A percentile compares a stretch with the other conserved stretches of the same genome.
phyloP scores from a whole-genome alignment of 2,888 invertebrate species.

The Nephrotoma flavescens region DNA sequence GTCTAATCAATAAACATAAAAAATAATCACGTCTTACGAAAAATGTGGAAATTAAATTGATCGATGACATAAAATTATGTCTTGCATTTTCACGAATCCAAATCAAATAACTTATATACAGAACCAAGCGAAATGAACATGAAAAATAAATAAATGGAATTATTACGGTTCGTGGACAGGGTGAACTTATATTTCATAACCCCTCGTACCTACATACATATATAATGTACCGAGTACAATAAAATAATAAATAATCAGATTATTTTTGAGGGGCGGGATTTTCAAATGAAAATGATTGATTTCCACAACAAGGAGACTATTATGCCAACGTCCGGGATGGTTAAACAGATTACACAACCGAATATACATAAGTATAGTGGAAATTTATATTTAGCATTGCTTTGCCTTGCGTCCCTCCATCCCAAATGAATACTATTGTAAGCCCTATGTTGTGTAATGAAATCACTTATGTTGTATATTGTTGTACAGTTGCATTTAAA shows the following conservation, averaged over 20 bases:
- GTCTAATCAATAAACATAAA: background rate
- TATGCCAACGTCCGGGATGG: background rate
- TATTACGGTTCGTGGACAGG: background rate
- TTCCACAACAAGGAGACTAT: background rate
- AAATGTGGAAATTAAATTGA: background rate
- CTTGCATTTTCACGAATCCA: background rate
- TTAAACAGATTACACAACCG: background rate
- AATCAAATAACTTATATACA: background rate
- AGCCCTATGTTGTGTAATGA: background rate
- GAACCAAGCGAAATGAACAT: background rate
- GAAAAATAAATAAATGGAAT: background rate
- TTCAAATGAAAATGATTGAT: background rate
- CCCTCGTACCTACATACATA: background rate
- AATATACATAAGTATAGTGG: no score
- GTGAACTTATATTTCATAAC: background rate
- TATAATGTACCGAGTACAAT: background rate
- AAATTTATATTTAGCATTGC: background rate
- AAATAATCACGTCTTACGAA: background rate
- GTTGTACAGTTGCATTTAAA: background rate
- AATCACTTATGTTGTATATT: background rate
- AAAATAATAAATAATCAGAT: background rate
- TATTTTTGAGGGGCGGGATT: background rate
- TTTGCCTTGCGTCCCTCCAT: background rate
- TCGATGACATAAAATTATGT: background rate
- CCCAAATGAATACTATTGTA: background rate